Base-by-base conservation (phyloP, 2,113 vertebrate genomes). In the Falco punctatus region DNA sequence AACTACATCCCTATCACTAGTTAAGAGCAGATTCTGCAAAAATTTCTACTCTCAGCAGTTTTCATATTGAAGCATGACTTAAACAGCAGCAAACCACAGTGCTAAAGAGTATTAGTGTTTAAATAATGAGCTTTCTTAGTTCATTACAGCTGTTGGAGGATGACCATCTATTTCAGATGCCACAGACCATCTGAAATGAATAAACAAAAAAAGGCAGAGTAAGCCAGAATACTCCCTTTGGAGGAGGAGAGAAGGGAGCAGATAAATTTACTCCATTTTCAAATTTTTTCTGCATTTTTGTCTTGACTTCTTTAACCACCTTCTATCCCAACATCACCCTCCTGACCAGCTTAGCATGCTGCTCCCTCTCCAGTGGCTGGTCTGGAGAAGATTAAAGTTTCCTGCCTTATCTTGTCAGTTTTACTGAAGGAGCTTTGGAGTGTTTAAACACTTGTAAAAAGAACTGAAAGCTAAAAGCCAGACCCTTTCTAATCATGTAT, bases 21-120 rank as follows among this genome's bases (percentile, higher is more conserved):
- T 44, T 78, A 49, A 66, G 78, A 49, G 21, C 10, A 66, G 52
- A 79, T 81, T n/a, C 44, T 2, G 3, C 38, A 65, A 58, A 93
- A 23, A 85, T 11, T 5, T 38, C 57, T 70, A 32, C 24, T 69
- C 27, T 77, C 24, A 33, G 28, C 21, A 70, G n/a, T 51, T 87
- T 49, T 81, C 42, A 6, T 35, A 51, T 0, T 0, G 6, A 86
- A 48, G 30, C 0, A 0, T 59, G 51, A 77, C 51, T 75, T 86
- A 81, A 80, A 51, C 26, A 0, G 0, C 55, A 74, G 67, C 27
- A 77, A 65, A 82, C 55, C 30, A 81, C 26, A 64, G 38, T 26
- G 57, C 38, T 71, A 30, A 77, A 65, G 58, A 87, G 38, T 20
- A 24, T 42, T 21, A 61, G 4, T 38, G 26, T 59, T 65, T 49